Evolutionary conservation across 2,797 vertebrate species (phyloP), one percentile per base, ranked within the genome.

Genomic region (Lophotriccus pileatus): DNA sequence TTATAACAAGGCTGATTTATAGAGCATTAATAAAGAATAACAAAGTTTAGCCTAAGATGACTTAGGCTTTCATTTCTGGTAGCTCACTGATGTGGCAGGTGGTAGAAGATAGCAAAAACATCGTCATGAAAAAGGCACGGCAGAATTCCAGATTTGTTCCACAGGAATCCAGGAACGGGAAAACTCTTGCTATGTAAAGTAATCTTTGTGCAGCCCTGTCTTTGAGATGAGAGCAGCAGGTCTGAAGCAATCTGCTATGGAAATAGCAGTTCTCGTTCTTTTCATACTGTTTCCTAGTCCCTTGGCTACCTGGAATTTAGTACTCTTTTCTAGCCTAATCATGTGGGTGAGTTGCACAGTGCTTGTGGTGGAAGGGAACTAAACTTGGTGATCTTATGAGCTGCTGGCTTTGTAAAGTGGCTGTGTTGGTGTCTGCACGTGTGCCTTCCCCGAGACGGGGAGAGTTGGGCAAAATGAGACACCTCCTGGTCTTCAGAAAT

Each of bases 1-100:
- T 96, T 97, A 94, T 96, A 97, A 96, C 84, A 69, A 66, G 93
- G 68, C 93, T 95, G 93, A 94, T 91, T 95, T 98, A 95, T 93
- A 95, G 95, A 86, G 84, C 84, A 96, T 96, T 96, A 96, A 96
- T 96, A 94, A 96, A 97, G 96, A 97, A 97, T 96, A 97, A 95
- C 80, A 86, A 96, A 96, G 95, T 89, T 97, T 95, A 96, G 94
- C 90, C 93, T 84, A 89, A 91, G 94, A 97, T 97, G 95, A 97
- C 96, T 97, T 90, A 88, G 89, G 58, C 87, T 96, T 95, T 97
- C 87, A 85, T 94, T 98, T 97, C 97, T 97, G 91, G 93, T 98
- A 92, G 93, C 92, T 92, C 95, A 74, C 93, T 96, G 89, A 85
- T 91, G 93, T 82, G 93, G 93, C 93, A 94, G 97, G 96, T 97